Base-by-base conservation (phyloP, 2,888 invertebrate genomes). In the Orgyia antiqua region DNA sequence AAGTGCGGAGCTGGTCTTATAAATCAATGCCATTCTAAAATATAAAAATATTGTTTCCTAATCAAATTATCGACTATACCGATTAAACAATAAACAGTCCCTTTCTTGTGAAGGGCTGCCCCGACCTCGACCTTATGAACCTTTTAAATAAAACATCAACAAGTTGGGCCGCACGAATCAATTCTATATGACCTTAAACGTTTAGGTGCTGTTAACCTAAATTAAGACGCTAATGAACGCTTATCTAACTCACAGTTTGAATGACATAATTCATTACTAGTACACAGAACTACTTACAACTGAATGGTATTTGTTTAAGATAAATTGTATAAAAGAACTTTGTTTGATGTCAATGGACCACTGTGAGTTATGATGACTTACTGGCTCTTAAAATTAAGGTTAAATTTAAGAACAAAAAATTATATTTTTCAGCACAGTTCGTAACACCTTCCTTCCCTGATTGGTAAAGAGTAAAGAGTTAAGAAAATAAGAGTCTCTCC, bases 231-330 rank as follows among this genome's bases (percentile, higher is more conserved):
- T 53, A 46, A 50, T 37, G 25, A 38, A 39, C 46, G 37, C 29
- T 31, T 38, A 34, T 32, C 31, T 26, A 7, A 33, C 9, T 27
- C 18, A 25, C 23, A 24, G 8, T 29, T 9, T 36, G 42, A 47
- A 50, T 46, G 51, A 46, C 41, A 50, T 53, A 46, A 51, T 53
- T 46, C 45, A 41, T 46, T 46, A 39, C 10, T 15, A 10, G 6
- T 10, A 7, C 35, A 40, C 29, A 13, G 31, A 31, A 27, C 37
- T 39, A 27, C 33, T 39, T 27, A 35, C 10, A 8, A 7, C 20
- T 18, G 12, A 28, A 5, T 31, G 17, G 25, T 33, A 27, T 24
- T 38, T 33, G 29, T 24, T 24, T 10, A 8, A 12, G n/a, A 20
- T 15, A 8, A 2, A 21, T 11, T n/a, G n/a, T 10, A 6, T n/a